Evolutionary conservation across 1,140 invertebrate genomes (phyloP), one percentile per base, ranked within the genome.

Genomic region (Halyomorpha halys): DNA sequence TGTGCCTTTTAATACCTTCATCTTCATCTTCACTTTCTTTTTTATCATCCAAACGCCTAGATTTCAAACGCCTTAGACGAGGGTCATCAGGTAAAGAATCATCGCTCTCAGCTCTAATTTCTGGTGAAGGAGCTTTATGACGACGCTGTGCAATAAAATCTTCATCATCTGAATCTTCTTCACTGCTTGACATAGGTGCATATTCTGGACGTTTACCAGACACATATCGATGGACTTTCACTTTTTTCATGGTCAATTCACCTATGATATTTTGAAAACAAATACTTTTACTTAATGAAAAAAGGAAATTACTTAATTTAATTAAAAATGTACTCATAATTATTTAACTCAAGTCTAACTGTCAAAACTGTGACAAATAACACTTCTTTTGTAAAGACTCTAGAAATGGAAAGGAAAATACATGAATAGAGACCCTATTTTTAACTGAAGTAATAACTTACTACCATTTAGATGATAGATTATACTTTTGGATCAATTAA

Each of bases 231-330:
- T 93, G 91, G 0, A 96, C 93, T 78, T 96, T 96, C 2, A 96
- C 93, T 75, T 95, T 96, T 81, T 95, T 88, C 93, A 96, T 96
- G 70, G 91, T 93, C 65, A 94, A 77, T 79, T 95, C 89, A 74
- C 91, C 91, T 92, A 56, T 19, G 66, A 53, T 47, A 11, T 49
- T 49, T 39, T 11, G 34, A 8, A 39, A 13, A 39, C 4, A 6
- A 39, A 6, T 39, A 39, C 1, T 39, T 39, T 11, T 11, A 6
- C 1, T 11, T 11, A 39, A 39, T 39, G 6, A 8, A 39, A 30
- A 3, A 30, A 47, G 45, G n/a, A 19, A 21, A 49, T 49, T 18
- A 47, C 45, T 49, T 18, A 39, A 49, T 14, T 11, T 49, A 49
- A 13, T 6, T 49, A 49, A 18, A 8, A 49, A 11, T 49, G 11